These are phyloP conservation scores for Telmatherina bonti DNA, from an alignment of 2,797 vertebrate species.

Conservation along the genomic window DNA sequence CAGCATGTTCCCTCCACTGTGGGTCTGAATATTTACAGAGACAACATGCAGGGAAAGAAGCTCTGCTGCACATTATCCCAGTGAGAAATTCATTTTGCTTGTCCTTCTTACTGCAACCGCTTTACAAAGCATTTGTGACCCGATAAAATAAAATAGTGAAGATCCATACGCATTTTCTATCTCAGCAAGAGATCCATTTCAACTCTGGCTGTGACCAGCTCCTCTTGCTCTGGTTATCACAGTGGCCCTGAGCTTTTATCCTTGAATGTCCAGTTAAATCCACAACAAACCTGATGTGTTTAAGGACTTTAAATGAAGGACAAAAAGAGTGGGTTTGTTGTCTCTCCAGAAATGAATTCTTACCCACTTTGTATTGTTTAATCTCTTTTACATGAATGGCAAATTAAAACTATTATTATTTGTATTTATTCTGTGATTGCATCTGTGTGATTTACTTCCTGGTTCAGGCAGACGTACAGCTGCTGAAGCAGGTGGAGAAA, in stretches of 20 bases:
- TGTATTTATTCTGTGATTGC: conserved; percentile 8
- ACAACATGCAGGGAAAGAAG: conserved; percentile 47
- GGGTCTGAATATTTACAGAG: conserved; percentile 68
- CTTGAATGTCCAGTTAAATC: conserved; percentile 43
- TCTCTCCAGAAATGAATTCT: background rate
- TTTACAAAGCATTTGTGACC: conserved; percentile 59
- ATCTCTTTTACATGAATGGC: conserved; percentile 15
- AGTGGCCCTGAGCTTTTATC: conserved; percentile 49
- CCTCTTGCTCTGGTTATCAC: conserved; percentile 49
- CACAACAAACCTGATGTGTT: conserved; percentile 11
- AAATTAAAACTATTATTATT: conserved; percentile 20
- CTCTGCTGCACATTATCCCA: conserved; percentile 64
- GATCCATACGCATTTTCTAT: conserved; percentile 52
- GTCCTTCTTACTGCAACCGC: conserved; percentile 49
- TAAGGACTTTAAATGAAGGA: conserved; percentile 42
- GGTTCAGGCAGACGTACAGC: conserved; percentile 8
- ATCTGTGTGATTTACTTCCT: conserved; percentile 22
- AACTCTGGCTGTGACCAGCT: conserved; percentile 26
- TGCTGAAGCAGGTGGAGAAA: conserved; percentile 15
- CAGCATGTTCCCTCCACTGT: conserved; percentile 38
- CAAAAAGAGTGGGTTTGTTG: conserved; percentile 19
- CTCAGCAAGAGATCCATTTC: conserved; percentile 47
- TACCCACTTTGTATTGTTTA: conserved; percentile 5
- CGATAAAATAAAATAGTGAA: conserved; percentile 40
- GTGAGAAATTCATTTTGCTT: conserved; percentile 55